Evolutionary conservation across 2,888 invertebrate genomes (phyloP).

Genomic region (Palloptera scutellata): DNA sequence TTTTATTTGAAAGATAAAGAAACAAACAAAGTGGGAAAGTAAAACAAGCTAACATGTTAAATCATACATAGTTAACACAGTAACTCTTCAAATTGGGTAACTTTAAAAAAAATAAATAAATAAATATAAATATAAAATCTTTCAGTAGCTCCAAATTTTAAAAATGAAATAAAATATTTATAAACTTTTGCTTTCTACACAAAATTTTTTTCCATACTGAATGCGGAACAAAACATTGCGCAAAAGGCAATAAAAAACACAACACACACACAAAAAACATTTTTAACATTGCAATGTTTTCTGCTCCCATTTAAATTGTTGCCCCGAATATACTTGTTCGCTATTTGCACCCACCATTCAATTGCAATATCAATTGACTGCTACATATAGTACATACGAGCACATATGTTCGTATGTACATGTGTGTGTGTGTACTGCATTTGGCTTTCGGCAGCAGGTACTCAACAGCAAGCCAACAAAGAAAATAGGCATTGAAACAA

Average conservation of each 20-base stretch:
- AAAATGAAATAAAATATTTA: conserved; percentile 9
- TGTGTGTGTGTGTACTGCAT: too few relatives aligned
- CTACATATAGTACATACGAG: not conserved
- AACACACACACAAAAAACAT: conserved; percentile 6
- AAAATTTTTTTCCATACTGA: conserved; percentile 2
- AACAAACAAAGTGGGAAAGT: not conserved
- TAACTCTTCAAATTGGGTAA: too few relatives aligned
- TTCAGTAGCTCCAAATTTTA: too few relatives aligned
- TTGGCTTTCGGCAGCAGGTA: conserved; percentile 1
- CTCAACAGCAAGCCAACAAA: conserved; percentile 17
- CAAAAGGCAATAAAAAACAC: not conserved
- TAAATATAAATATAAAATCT: too few relatives aligned
- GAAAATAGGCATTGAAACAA: conserved; percentile 23
- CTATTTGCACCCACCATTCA: conserved; percentile 27
- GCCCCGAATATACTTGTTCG: too few relatives aligned
- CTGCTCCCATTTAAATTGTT: too few relatives aligned
- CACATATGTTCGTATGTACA: not conserved
- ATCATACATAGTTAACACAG: too few relatives aligned
- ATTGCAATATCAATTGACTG: not conserved
- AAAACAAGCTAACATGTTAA: not conserved
- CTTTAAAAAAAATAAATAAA: too few relatives aligned
- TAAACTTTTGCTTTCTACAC: not conserved
- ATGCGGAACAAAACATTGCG: conserved; percentile 31
- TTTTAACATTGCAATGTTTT: not conserved
- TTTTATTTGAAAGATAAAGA: conserved; percentile 15